A percentile compares a stretch with the other conserved stretches of the same genome.
phyloP scores from a whole-genome alignment of 2,888 invertebrate species.

The Sympetrum striolatum region DNA sequence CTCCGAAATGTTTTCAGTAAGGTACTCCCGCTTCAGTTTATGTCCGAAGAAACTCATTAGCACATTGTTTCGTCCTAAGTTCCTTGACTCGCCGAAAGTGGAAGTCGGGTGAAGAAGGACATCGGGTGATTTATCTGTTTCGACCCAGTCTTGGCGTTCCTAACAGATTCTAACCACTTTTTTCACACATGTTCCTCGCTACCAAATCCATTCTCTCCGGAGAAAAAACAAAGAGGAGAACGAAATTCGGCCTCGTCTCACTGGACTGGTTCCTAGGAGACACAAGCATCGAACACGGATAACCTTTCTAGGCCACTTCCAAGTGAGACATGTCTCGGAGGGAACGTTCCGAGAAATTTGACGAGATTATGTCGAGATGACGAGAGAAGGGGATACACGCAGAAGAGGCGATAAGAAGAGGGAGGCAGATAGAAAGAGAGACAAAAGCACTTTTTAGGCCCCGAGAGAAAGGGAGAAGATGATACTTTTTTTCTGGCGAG shows the following conservation, averaged over 20 bases:
- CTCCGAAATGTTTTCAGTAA: too few species aligned
- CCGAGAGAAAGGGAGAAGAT: neutral
- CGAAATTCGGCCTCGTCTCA: neutral
- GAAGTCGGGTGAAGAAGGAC: too few species aligned
- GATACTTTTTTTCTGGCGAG: slow-evolving; percentile 20
- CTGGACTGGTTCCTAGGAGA: neutral
- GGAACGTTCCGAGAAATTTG: neutral
- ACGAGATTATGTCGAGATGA: neutral
- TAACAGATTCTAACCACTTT: neutral
- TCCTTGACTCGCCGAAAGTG: too few species aligned
- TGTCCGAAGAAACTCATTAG: too few species aligned
- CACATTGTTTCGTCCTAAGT: too few species aligned
- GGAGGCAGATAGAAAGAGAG: neutral
- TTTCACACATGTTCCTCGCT: neutral
- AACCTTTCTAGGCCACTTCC: neutral
- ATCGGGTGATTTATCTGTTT: too few species aligned
- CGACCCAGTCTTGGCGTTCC: neutral
- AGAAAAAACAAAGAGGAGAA: neutral
- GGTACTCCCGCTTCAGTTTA: too few species aligned
- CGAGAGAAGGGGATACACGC: neutral
- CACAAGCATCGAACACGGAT: neutral
- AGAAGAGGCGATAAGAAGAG: neutral
- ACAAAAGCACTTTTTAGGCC: neutral
- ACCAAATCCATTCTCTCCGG: neutral
- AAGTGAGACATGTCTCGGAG: neutral